Evolutionary conservation across 2,113 vertebrate species (phyloP).

Genomic region (Microcebus jonahi): DNA sequence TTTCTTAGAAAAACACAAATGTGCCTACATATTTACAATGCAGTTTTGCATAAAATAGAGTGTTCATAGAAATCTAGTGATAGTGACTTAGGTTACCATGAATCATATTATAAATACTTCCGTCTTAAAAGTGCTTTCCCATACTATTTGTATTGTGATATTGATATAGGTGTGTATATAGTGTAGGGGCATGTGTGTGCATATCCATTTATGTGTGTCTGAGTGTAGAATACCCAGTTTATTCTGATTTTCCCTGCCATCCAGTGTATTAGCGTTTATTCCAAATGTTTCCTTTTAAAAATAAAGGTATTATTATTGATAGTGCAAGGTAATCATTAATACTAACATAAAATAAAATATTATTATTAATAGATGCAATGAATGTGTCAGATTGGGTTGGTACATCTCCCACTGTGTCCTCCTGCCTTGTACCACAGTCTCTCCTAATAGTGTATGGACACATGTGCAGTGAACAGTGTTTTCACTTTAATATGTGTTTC

Average conservation of each 20-base stretch:
- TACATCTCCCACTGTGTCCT: not conserved
- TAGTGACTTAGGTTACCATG: not conserved
- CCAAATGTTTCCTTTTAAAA: not conserved
- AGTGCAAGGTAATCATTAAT: not conserved
- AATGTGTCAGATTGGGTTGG: not conserved
- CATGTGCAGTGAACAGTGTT: not conserved
- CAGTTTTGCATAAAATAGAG: not conserved
- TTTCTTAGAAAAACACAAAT: not conserved
- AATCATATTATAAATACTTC: not conserved
- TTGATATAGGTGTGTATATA: not conserved
- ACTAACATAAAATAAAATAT: not conserved
- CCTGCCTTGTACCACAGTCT: not conserved
- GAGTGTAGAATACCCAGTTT: not conserved
- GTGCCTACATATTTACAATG: not conserved
- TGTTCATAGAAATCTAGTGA: not conserved
- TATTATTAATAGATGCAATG: not conserved
- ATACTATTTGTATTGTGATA: not conserved
- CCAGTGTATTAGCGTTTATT: not conserved
- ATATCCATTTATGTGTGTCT: not conserved
- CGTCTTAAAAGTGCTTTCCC: not conserved
- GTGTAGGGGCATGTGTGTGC: not conserved
- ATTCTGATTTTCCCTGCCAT: not conserved
- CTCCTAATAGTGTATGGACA: not conserved
- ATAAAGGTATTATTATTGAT: not conserved
- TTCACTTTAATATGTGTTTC: not conserved